These are phyloP conservation scores for Cariama cristata DNA, from an alignment of 2,113 vertebrate species.

Conservation along the genomic window DNA sequence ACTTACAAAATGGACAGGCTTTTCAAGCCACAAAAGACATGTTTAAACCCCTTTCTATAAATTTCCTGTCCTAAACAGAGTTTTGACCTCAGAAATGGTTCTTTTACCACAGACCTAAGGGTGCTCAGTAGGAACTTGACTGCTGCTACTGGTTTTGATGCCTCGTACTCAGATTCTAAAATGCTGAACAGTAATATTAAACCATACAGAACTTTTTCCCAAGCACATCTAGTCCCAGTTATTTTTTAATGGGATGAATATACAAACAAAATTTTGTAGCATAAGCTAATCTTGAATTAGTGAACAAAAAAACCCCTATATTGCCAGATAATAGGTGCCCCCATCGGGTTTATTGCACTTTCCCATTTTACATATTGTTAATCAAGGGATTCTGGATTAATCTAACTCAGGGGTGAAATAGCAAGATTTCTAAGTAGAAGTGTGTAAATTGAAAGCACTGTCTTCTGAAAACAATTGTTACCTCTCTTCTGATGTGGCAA, in stretches of 20 bases:
- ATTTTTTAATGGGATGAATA: neutral
- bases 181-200: neutral
- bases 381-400: neutral
- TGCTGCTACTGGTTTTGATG: neutral
- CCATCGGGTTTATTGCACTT: neutral
- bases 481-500: neutral
- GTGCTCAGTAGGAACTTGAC: neutral
- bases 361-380: neutral
- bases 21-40: neutral
- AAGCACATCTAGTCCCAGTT: neutral
- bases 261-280: neutral
- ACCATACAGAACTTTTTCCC: neutral
- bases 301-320: accelerated
- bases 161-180: accelerated
- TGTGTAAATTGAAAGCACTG: neutral
- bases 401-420: neutral
- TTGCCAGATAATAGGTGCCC: neutral
- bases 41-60: neutral
- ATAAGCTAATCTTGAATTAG: neutral
- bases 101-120: neutral
- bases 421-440: neutral
- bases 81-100: neutral
- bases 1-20: neutral
- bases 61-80: neutral
- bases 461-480: neutral